Percentiles rank a stretch among this genome's conserved stretches.
Conservation (phyloP, 2,113 vertebrate species). For the Rhizomys pruinosus region DNA sequence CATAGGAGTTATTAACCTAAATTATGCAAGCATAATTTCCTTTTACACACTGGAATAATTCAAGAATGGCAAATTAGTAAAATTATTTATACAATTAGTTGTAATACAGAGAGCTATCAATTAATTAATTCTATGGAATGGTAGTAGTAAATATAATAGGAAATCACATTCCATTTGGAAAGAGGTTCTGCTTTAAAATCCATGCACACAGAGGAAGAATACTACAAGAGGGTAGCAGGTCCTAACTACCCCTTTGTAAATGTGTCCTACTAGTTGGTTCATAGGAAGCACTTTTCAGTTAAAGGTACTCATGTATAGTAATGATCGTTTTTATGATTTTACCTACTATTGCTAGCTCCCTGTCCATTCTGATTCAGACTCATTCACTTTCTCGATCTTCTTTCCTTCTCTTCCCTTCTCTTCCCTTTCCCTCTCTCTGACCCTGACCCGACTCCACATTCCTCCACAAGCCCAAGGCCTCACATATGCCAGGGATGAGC, state of each 20-base stretch:
- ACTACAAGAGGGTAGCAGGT: background rate
- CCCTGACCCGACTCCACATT: no score
- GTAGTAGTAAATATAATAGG: background rate
- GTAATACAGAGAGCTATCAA: background rate
- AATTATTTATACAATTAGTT: constrained; percentile 46
- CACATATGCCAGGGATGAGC: no score
- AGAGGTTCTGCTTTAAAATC: background rate
- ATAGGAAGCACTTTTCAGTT: background rate
- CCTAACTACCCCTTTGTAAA: background rate
- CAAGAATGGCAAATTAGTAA: background rate
- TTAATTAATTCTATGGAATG: background rate
- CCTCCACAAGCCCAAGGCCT: no score
- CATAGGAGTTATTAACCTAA: background rate
- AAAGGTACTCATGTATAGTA: background rate
- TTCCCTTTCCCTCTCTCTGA: background rate
- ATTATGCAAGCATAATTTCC: background rate
- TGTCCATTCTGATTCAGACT: background rate
- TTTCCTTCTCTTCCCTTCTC: no score
- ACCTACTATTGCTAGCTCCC: background rate
- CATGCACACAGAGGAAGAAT: background rate
- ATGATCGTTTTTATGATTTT: background rate
- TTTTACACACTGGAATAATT: constrained; percentile 19
- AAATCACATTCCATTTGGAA: background rate
- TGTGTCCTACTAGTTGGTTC: background rate
- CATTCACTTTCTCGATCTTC: background rate